A percentile compares a stretch with the other conserved stretches of the same genome.
Evolutionary conservation across 92 coral and sea anemone species (phyloP).

Genomic region (Porites lobata): DNA sequence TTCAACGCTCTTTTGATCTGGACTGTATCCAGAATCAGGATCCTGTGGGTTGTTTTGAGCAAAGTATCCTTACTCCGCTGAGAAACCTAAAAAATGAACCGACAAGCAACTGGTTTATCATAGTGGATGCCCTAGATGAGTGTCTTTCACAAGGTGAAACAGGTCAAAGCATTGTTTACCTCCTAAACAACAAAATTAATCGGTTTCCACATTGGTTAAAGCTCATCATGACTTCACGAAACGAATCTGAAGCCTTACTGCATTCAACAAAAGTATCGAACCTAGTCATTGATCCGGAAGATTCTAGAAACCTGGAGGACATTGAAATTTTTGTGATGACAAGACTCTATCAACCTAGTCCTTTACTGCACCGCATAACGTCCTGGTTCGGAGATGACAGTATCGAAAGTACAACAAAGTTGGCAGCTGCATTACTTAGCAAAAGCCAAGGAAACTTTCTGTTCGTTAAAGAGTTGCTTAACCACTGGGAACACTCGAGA

Average conservation of each 20-base stretch:
- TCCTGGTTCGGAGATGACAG: conserved; percentile 18
- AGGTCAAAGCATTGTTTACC: conserved; percentile 50
- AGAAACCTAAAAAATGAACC: conserved; percentile 48
- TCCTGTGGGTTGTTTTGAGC: conserved; percentile 88
- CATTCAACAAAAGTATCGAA: conserved; percentile 37
- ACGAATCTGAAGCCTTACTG: conserved; percentile 44
- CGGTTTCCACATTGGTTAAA: conserved; percentile 88
- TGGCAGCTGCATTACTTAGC: conserved; percentile 31
- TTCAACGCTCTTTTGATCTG: conserved; percentile 57
- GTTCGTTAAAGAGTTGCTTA: conserved; percentile 72
- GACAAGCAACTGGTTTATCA: conserved; percentile 51
- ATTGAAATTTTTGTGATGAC: conserved; percentile 61
- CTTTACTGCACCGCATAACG: neutral
- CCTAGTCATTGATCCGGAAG: conserved; percentile 59
- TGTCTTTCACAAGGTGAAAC: conserved; percentile 51
- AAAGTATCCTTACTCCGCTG: conserved; percentile 80
- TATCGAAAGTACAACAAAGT: conserved; percentile 4
- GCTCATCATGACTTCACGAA: conserved; percentile 80
- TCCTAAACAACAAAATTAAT: conserved; percentile 58
- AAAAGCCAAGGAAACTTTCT: conserved; percentile 87
- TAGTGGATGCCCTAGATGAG: conserved; percentile 91
- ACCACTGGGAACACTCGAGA: conserved; percentile 28
- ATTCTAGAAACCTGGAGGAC: conserved; percentile 71
- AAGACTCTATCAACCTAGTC: conserved; percentile 9
- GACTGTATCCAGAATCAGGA: conserved; percentile 68